Base-by-base conservation (phyloP, 2,888 invertebrate genomes). In the Holacanthella duospinosa region DNA sequence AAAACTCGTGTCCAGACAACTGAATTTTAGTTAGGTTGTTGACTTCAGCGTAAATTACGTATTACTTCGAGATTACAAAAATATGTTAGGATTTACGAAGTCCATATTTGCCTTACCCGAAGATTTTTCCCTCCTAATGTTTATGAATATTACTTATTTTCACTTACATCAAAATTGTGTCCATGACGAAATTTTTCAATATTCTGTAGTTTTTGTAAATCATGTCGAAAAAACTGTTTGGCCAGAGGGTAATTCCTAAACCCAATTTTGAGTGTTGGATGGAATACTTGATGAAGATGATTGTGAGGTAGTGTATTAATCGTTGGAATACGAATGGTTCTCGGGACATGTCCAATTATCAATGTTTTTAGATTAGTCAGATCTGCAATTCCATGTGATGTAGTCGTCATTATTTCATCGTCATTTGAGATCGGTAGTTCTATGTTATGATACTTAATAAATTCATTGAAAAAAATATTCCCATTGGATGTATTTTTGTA, bases 301-400 rank as follows among this genome's bases (percentile, higher is more conserved):
- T 55, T 28, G 27, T 28, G 21, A 3, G 55, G 25, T 21, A 55
- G 9, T 27, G 9, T 55, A 26, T 55, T 55, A 21, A 9, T 16
- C 25, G 6, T 65, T 9, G 71, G 71, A 44, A 72, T 70, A 16
- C 68, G 60, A 3, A 72, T 57, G 0, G 29, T 62, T 12, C 71
- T 43, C 4, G 70, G 69, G 36, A 72, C 63, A 56, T 72, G 71
- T 54, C 70, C 71, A 61, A 72, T 55, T 27, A 64, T 59, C 2
- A 72, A 58, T 12, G 60, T 27, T 59, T 65, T 66, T 2, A 72
- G 48, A 6, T 61, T 61, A 53, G 65, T 69, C 26, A 72, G 43
- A 9, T 65, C 64, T 19, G 58, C 25, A 2, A 72, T 61, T 54
- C 71, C 71, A 9, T 43, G 55, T 28, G 63, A 66, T 2, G 64